These are phyloP conservation scores for Panagrolaimus sp. DNA, from an alignment of 1,140 invertebrate genomes.

Conservation along the genomic window DNA sequence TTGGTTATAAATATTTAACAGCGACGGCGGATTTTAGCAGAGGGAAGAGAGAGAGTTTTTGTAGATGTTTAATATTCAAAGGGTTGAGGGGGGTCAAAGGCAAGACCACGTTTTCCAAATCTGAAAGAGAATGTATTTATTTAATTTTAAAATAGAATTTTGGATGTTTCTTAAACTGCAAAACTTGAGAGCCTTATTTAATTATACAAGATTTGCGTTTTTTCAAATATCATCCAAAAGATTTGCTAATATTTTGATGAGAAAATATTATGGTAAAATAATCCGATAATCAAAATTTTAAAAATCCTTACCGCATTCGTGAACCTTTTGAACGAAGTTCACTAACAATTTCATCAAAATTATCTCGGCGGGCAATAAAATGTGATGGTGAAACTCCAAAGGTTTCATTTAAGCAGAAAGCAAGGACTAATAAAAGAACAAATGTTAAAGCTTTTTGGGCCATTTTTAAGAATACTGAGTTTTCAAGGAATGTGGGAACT, in stretches of 20 bases:
- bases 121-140: too few relatives aligned
- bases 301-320: conserved; percentile 45
- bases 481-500: too few relatives aligned
- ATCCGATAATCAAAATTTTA: too few relatives aligned
- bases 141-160: too few relatives aligned
- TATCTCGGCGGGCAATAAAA: conserved; percentile 57
- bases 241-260: too few relatives aligned
- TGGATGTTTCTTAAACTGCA: too few relatives aligned
- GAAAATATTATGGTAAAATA: too few relatives aligned
- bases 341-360: conserved; percentile 32
- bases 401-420: background rate
- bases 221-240: too few relatives aligned
- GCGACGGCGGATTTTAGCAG: background rate
- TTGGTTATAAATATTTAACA: background rate
- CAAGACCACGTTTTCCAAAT: conserved; percentile 29
- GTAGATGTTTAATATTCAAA: conserved; percentile 3
- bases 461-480: too few relatives aligned
- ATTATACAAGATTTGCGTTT: too few relatives aligned
- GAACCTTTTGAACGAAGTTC: conserved; percentile 41
- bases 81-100: conserved; percentile 3
- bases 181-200: too few relatives aligned
- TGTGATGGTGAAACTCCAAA: background rate
- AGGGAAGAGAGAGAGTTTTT: background rate
- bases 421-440: background rate
- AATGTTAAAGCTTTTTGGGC: background rate